Evolutionary conservation across 1,140 invertebrate species (phyloP), one percentile per base, ranked within the genome.

Genomic region (Sminthurides bifidus): DNA sequence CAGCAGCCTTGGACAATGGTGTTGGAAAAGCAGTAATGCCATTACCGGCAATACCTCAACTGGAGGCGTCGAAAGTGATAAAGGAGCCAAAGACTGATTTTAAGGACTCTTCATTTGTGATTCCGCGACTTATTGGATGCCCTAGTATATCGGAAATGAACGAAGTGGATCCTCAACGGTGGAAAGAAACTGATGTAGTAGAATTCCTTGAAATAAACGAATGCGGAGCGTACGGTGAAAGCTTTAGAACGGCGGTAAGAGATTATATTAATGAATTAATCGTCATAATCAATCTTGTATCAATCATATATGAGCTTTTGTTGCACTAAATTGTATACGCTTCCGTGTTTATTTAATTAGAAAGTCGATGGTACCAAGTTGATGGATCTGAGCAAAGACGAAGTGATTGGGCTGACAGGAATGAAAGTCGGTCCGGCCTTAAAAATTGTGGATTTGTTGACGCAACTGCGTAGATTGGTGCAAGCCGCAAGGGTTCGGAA

Each of bases 341-440:
- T 21, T 37, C 53, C 31, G 14, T 61, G 63, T 66, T 66, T 63
- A 54, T 54, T 63, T 62, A 70, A 75, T 26, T 70, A 82, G 77
- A 78, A 79, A 69, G 82, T 94, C 58, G 83, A 86, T 67, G 91
- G 91, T 0, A 79, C 82, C 52, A 78, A 78, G 66, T 74, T 95
- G 63, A 71, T 93, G 35, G 78, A 79, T 49, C 71, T 94, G 43
- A 84, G 81, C 31, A 91, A 92, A 73, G 88, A 92, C 68, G 82
- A 92, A 72, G 87, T 93, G 51, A 82, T 92, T 61, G 83, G 85
- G 67, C 75, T 92, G 29, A 83, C 90, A 14, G 84, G 87, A 60
- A 91, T 88, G 76, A 94, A 93, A 77, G 87, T 94, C 52, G 92
- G 92, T 3, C 90, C 91, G 6, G 91, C 89, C 4, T 68, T 94